These are phyloP conservation scores for Scaptomyza flava DNA, from an alignment of 2,888 invertebrate genomes.

Conservation along the genomic window DNA sequence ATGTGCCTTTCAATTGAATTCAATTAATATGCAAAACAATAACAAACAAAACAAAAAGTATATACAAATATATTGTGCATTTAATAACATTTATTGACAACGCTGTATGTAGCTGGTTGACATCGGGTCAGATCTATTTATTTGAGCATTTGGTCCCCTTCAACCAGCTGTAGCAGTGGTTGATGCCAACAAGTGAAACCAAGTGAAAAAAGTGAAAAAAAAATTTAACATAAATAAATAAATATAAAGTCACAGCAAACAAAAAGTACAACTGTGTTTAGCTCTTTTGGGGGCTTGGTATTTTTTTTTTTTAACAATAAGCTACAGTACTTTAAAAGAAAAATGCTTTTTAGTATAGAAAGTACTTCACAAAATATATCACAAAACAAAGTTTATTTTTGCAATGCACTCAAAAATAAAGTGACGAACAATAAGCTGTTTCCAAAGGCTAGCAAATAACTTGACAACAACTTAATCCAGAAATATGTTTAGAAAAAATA, in stretches of 20 bases:
- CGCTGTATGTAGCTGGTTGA: constrained; percentile 88
- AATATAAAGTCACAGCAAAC: background rate
- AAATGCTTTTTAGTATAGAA: background rate
- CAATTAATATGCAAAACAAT: constrained; percentile 47
- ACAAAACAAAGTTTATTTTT: background rate
- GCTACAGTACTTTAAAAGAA: background rate
- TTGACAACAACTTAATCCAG: background rate
- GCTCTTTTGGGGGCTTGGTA: background rate
- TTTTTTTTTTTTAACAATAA: background rate
- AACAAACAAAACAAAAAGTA: constrained; percentile 6
- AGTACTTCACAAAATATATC: background rate
- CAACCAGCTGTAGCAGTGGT: constrained; percentile 89
- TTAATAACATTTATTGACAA: constrained; percentile 80
- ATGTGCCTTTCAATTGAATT: constrained; percentile 47
- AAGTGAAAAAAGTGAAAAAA: constrained; percentile 5
- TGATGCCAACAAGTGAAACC: constrained; percentile 78
- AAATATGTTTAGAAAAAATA: background rate
- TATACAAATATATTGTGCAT: background rate
- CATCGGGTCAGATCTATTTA: constrained; percentile 88
- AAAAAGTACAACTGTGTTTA: background rate
- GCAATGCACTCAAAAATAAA: background rate
- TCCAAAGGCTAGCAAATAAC: background rate
- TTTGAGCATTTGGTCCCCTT: constrained; percentile 89
- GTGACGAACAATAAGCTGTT: constrained; percentile 1
- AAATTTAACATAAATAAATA: background rate